Evolutionary conservation across 2,797 vertebrate genomes (phyloP).

Genomic region (Capromys pilorides): DNA sequence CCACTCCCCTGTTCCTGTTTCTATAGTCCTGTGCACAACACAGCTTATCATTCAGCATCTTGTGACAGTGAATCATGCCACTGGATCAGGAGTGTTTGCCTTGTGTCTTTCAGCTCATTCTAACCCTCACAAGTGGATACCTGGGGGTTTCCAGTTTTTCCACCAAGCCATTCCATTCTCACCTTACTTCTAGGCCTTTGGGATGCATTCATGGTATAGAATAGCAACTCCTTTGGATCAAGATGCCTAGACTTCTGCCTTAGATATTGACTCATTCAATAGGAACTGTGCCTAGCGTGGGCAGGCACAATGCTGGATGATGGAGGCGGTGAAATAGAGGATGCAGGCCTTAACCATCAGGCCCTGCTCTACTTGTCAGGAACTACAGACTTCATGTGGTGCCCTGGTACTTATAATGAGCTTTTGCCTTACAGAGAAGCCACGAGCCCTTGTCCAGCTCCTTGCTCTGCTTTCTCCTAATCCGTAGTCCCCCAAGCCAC

Average conservation of each 20-base stretch:
- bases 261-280: background rate
- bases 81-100: background rate
- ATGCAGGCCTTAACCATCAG: background rate
- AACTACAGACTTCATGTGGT: too few species aligned
- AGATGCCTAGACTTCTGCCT: background rate
- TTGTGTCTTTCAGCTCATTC: background rate
- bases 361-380: background rate
- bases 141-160: background rate
- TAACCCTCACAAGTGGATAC: background rate
- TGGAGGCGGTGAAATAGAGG: background rate
- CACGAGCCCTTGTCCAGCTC: background rate
- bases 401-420: background rate
- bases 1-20: rapidly evolving
- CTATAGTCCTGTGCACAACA: background rate
- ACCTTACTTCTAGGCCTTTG: background rate
- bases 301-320: background rate
- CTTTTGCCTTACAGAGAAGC: background rate
- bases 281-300: background rate
- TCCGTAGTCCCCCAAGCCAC: rapidly evolving
- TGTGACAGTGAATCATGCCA: rapidly evolving
- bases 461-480: background rate
- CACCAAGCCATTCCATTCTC: background rate
- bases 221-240: background rate
- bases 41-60: background rate
- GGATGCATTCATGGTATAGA: background rate